Base-by-base conservation (phyloP, 2,888 invertebrate genomes). In the Epinotia demarniana region DNA sequence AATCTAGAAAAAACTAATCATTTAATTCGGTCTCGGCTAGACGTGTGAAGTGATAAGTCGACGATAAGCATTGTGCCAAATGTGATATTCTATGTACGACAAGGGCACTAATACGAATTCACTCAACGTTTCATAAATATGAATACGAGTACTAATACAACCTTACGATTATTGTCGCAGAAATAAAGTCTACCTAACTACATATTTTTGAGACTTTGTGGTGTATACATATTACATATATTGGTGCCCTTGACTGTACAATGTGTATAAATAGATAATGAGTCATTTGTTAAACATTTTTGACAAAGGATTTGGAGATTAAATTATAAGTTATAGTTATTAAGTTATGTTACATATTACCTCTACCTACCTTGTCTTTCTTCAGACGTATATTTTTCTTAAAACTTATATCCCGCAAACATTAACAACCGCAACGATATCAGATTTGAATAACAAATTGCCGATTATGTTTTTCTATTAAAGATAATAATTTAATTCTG, bases 401-500 rank as follows among this genome's bases (percentile, higher is more conserved):
- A n/a, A 43, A 43, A 13, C 16, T 8, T 39, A 43, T 27, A 8
- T 33, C 39, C 13, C 18, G 6, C 18, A 23, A 9, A 43, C 9
- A 11, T 9, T 46, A 69, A 60, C 27, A 12, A 39, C 57, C 43
- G 58, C 58, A 23, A 58, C 18, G 16, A 12, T 68, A n/a, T 19
- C 46, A 43, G 49, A 43, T 68, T 46, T 23, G 12, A 58, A 58
- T 69, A 68, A 16, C 12, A 69, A 69, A 69, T 46, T 43, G 43
- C 46, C 27, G 23, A 46, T 68, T 68, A 68, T 57, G 19, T 57
- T 43, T 58, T 58, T 68, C 46, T 60, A 27, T 60, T 23, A 46
- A 33, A 53, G 27, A 53, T 66, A 73, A 58, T 72, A 57, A 58
- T 72, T 43, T 58, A 72, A 72, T 66, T 27, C 43, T 9, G 27